Evolutionary conservation across 37 sponge, comb jelly and placozoan species (phyloP), one percentile per base, ranked within the genome.

Genomic region (Beroe forskalii): DNA sequence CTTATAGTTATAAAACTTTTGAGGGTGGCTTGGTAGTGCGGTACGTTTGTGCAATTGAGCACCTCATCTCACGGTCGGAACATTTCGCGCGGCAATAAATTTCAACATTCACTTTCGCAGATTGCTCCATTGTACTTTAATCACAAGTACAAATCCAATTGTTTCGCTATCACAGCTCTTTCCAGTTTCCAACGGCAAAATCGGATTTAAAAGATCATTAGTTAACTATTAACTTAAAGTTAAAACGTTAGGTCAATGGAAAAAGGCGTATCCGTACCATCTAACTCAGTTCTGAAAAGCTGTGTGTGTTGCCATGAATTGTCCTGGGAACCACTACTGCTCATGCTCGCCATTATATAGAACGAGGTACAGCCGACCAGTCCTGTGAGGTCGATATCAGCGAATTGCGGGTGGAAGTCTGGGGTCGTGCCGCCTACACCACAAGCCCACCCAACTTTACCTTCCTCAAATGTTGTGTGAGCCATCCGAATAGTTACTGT

Each of bases 241-340:
- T 80, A 80, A 44, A 80, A 80, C 14, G 27, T 1, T 6, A 80
- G 86, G 4, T 80, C 30, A 80, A 80, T 43, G 0, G 28, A 4
- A 80, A 80, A 80, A 25, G 86, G 86, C 1, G 31, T 80, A 24
- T 43, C 55, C 1, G 40, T 22, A 22, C 86, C 48, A 23, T 38
- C 86, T 23, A 80, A 25, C 14, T 80, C 55, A 28, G 86, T 80
- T 25, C 91, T 67, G 89, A 91, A 91, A 36, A 91, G 89, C 62
- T 91, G 91, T 25, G 91, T 76, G 55, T 91, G 91, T 40, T 91
- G 91, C 91, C 91, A 91, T 37, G 86, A 37, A 25, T 44, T 62
- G 24, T 91, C 86, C 32, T 86, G 62, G 24, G 25, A 35, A 43
- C 62, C 89, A 36, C 24, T 31, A n/a, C 55, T 43, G 1, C 31